A percentile compares a stretch with the other conserved stretches of the same genome.
Evolutionary conservation across 2,888 invertebrate genomes (phyloP).

Genomic region (Coleophora deauratella): DNA sequence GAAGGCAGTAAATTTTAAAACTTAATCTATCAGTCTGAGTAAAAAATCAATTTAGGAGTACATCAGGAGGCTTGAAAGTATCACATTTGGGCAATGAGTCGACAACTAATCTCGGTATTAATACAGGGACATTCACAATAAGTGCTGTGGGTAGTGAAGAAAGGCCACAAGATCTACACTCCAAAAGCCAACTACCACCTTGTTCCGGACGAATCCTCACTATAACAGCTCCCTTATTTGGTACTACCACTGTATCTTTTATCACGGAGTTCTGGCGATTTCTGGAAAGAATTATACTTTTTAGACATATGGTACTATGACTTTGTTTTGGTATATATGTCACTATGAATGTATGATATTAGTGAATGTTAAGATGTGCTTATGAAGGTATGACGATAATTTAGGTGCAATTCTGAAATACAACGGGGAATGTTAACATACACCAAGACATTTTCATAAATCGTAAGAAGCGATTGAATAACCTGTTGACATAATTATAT

Average conservation of each 20-base stretch:
- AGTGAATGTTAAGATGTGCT: no score
- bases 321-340: neutral
- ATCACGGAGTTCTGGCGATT: constrained; percentile 66
- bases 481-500: no score
- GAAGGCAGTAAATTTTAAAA: constrained; percentile 1
- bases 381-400: no score
- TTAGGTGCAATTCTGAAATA: no score
- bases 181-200: constrained; percentile 68
- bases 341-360: no score
- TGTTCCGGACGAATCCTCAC: constrained; percentile 69
- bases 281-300: constrained; percentile 33
- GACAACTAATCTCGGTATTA: constrained; percentile 54
- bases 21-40: constrained; percentile 21
- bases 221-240: constrained; percentile 76
- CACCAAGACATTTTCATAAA: no score
- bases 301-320: no score
- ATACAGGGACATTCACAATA: constrained; percentile 55
- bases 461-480: no score
- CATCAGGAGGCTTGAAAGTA: constrained; percentile 61
- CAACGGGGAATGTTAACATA: no score
- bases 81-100: constrained; percentile 68
- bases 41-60: constrained; percentile 44
- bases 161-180: constrained; percentile 55
- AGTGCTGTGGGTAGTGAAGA: constrained; percentile 59
- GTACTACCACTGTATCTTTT: constrained; percentile 78